These are phyloP conservation scores for Dendroctonus valens DNA, from an alignment of 1,140 invertebrate genomes.

Conservation along the genomic window DNA sequence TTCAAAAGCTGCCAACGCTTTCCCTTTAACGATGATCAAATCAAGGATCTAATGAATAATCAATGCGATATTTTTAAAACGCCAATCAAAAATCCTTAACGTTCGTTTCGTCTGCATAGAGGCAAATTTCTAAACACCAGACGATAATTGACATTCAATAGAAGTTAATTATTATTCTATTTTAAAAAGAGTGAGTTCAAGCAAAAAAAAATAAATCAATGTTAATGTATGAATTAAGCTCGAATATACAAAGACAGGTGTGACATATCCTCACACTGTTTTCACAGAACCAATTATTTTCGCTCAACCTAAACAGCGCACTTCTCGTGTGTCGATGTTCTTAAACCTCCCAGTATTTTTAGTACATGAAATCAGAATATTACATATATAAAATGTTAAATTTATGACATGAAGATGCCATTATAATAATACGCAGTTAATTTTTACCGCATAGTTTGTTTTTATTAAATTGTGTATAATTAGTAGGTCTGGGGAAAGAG, in stretches of 20 bases:
- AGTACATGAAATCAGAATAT: constrained; percentile 22
- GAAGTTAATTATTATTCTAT: constrained; percentile 15
- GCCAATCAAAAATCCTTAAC: too few species aligned
- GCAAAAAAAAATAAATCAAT: constrained; percentile 13
- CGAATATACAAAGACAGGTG: constrained; percentile 23
- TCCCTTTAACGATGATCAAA: too few species aligned
- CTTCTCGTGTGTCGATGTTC: constrained; percentile 26
- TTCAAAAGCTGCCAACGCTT: too few species aligned
- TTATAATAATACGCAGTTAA: constrained; percentile 12
- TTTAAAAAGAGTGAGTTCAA: constrained; percentile 2
- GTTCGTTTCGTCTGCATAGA: too few species aligned
- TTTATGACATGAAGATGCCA: constrained; percentile 9
- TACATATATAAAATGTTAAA: constrained; percentile 10
- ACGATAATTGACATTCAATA: constrained; percentile 2
- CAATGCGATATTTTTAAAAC: too few species aligned
- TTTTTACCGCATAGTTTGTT: constrained; percentile 1
- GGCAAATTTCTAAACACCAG: too few species aligned
- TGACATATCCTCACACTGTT: constrained; percentile 14
- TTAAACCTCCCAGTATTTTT: constrained; percentile 14
- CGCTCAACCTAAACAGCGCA: constrained; percentile 15
- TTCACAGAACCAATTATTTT: constrained; percentile 19
- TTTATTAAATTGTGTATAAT: constrained; percentile 2
- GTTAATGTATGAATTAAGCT: constrained; percentile 11
- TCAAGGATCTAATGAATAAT: too few species aligned
- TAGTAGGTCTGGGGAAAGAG: too few species aligned